Conservation (phyloP, 2,113 vertebrate genomes). For the Urocolius indicus region DNA sequence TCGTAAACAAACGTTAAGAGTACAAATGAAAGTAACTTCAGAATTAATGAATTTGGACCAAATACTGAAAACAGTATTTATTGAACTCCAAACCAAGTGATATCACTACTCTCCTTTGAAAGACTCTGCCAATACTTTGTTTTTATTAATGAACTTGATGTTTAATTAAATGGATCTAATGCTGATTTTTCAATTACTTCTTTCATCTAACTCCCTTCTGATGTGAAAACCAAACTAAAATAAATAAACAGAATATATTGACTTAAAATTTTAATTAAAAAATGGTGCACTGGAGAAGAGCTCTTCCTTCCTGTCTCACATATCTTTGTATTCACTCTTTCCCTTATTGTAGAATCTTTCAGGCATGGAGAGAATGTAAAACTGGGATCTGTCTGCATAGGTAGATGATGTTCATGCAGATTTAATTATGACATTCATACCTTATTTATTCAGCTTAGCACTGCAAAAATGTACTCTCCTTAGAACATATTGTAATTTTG, state of each 20-base stretch:
- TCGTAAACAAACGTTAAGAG: background rate
- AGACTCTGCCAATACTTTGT: background rate
- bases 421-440: background rate
- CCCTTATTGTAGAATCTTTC: background rate
- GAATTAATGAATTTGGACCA: constrained; percentile 26
- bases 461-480: background rate
- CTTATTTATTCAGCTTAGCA: background rate
- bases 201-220: background rate
- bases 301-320: background rate
- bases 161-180: background rate
- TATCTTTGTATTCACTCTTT: background rate
- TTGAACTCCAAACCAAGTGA: background rate
- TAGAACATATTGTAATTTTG: background rate
- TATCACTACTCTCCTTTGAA: background rate
- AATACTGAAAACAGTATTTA: background rate
- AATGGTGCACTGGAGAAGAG: background rate
- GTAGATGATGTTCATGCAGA: background rate
- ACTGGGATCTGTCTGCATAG: background rate
- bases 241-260: background rate
- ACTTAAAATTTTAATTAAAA: background rate
- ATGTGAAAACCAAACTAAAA: background rate
- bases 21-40: constrained; percentile 10
- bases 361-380: background rate
- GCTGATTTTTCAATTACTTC: background rate
- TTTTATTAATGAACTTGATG: background rate